Conservation (phyloP, 2,888 invertebrate genomes). For the Sipunculus nudus region DNA sequence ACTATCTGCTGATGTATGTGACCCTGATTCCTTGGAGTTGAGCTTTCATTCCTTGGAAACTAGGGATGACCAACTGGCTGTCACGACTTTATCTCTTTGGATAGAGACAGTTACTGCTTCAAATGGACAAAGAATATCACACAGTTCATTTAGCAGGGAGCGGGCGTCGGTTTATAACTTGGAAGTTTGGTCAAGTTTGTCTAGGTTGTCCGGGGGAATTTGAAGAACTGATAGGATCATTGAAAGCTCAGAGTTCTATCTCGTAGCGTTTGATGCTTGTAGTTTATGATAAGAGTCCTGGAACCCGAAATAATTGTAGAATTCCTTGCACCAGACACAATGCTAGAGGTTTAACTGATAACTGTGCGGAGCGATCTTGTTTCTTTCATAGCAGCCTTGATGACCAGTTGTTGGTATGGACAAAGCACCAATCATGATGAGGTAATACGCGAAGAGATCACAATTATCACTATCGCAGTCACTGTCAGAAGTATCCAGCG, state of each 20-base stretch:
- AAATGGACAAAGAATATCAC: conserved; percentile 2
- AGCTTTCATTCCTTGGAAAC: neutral
- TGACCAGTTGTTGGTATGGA: conserved; percentile 1
- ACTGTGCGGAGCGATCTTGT: conserved; percentile 2
- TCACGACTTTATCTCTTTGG: conserved; percentile 2
- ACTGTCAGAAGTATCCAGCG: too few species aligned
- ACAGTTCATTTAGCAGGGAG: neutral
- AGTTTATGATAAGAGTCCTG: conserved; percentile 18
- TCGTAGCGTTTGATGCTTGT: conserved; percentile 18
- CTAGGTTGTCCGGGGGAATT: neutral
- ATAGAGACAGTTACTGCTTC: neutral
- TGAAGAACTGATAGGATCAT: conserved; percentile 23
- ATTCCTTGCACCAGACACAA: conserved; percentile 22
- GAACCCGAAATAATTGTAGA: conserved; percentile 23
- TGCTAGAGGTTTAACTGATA: conserved; percentile 20
- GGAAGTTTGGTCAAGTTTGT: neutral
- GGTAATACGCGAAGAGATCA: neutral
- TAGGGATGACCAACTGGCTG: neutral
- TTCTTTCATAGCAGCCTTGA: conserved; percentile 6
- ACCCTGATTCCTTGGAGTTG: neutral
- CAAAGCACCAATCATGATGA: neutral
- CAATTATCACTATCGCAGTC: too few species aligned
- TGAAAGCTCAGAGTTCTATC: conserved; percentile 30
- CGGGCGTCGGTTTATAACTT: neutral
- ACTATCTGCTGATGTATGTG: neutral